Evolutionary conservation across 2,888 invertebrate genomes (phyloP).

Genomic region (Beris chalybata): DNA sequence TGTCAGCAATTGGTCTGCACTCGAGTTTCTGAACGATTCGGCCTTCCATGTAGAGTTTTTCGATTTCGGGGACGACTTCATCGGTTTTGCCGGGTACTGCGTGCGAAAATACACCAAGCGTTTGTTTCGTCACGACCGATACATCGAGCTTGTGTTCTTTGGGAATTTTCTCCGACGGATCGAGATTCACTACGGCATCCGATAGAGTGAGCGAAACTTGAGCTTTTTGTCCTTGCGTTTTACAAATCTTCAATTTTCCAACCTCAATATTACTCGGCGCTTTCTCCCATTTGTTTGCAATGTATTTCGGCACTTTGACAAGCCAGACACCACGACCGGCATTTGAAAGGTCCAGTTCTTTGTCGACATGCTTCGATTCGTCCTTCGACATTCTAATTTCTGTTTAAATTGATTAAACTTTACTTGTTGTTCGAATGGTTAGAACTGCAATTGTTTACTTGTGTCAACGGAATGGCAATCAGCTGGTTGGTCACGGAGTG

Average conservation of each 20-base stretch:
- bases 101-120: slow-evolving; percentile 90
- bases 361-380: slow-evolving; percentile 64
- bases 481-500: too few relatives aligned
- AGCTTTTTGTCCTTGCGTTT: slow-evolving; percentile 77
- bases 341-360: slow-evolving; percentile 84
- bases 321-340: slow-evolving; percentile 93
- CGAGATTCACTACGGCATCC: slow-evolving; percentile 76
- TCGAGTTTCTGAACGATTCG: slow-evolving; percentile 95
- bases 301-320: slow-evolving; percentile 95
- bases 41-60: slow-evolving; percentile 88
- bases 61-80: slow-evolving; percentile 73
- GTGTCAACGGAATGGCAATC: too few relatives aligned
- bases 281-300: slow-evolving; percentile 93
- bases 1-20: slow-evolving; percentile 87
- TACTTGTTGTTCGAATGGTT: not conserved
- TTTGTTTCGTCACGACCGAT: slow-evolving; percentile 87
- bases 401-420: not conserved
- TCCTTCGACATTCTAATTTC: slow-evolving; percentile 51
- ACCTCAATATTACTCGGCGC: slow-evolving; percentile 88
- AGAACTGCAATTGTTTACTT: slow-evolving; percentile 7
- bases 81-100: slow-evolving; percentile 64
- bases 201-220: slow-evolving; percentile 86
- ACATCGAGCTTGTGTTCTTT: slow-evolving; percentile 91
- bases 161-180: slow-evolving; percentile 82
- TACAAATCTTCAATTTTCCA: slow-evolving; percentile 86